A percentile compares a stretch with the other conserved stretches of the same genome.
Conservation (phyloP, 2,797 vertebrate species). For the Thripadectes ignobilis region DNA sequence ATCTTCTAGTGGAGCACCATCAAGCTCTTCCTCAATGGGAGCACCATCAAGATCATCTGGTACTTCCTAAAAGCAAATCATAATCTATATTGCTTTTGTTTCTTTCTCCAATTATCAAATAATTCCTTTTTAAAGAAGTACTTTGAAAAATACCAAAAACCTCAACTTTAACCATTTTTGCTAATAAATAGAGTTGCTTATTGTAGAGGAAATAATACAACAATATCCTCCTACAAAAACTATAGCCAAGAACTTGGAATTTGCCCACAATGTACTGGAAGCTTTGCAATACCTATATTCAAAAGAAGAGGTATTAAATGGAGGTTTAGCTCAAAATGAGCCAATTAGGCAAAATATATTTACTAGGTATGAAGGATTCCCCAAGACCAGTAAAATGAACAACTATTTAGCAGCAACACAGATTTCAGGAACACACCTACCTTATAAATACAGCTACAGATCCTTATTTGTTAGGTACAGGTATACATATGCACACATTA, state of each 20-base stretch:
- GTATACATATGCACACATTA: rapidly evolving
- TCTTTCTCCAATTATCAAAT: not conserved
- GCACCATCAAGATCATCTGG: slow-evolving; percentile 94
- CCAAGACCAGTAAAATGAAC: not conserved
- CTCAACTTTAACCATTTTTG: not conserved
- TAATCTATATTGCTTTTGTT: not conserved
- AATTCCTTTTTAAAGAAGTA: not conserved
- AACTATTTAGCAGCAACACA: not conserved
- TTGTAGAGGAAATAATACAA: not conserved
- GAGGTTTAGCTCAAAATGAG: not conserved
- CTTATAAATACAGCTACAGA: not conserved
- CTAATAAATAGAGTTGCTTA: not conserved
- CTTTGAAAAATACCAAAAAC: not conserved
- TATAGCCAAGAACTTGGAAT: not conserved
- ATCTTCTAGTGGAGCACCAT: slow-evolving; percentile 88
- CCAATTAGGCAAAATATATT: not conserved
- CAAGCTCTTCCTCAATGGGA: slow-evolving; percentile 91
- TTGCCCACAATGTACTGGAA: not conserved
- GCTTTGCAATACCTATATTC: not conserved
- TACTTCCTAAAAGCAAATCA: slow-evolving; percentile 70
- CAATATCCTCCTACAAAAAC: not conserved
- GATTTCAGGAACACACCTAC: not conserved
- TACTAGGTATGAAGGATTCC: not conserved
- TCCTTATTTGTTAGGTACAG: not conserved
- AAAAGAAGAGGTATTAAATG: not conserved